These are phyloP conservation scores for Dromius quadrimaculatus DNA, from an alignment of 2,888 invertebrate species.

Conservation along the genomic window DNA sequence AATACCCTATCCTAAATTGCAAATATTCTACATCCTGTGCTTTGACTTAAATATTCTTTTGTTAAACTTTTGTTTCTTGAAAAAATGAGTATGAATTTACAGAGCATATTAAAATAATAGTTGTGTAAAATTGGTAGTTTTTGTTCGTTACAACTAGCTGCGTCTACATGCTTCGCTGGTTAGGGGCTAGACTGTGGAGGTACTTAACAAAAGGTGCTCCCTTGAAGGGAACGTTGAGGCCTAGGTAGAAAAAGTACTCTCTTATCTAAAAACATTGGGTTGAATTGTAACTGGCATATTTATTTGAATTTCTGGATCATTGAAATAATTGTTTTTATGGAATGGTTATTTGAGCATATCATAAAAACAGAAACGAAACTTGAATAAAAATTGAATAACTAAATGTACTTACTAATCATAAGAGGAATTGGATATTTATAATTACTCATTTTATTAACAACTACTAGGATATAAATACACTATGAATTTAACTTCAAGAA, in stretches of 20 bases:
- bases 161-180: constrained; percentile 15
- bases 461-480: no score
- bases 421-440: no score
- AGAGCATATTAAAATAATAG: constrained; percentile 17
- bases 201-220: constrained; percentile 33
- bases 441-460: no score
- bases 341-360: neutral
- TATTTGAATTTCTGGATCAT: no score
- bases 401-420: no score
- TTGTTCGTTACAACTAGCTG: constrained; percentile 1
- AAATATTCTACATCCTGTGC: constrained; percentile 11
- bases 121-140: constrained; percentile 12
- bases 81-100: neutral
- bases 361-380: no score
- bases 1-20: neutral
- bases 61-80: neutral
- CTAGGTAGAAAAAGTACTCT: constrained; percentile 42
- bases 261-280: constrained; percentile 33
- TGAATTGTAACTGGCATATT: no score
- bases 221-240: neutral
- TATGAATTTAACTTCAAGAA: no score
- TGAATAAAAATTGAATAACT: no score
- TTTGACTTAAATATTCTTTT: neutral
- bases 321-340: neutral
- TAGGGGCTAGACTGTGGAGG: constrained; percentile 18